Conservation (phyloP, 2,797 vertebrate genomes). For the Meda fulgida region DNA sequence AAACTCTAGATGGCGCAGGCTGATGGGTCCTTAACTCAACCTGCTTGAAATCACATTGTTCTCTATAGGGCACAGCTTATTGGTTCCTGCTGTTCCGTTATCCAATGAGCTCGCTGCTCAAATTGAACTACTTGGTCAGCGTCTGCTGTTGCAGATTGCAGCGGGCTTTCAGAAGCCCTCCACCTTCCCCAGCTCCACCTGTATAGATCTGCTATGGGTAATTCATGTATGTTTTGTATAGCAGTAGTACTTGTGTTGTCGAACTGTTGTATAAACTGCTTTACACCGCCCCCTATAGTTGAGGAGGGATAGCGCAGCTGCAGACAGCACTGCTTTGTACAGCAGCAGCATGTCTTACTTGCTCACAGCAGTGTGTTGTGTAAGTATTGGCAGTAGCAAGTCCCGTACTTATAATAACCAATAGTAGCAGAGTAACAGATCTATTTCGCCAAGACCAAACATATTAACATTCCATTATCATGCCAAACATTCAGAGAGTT, state of each 20-base stretch:
- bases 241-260: not conserved
- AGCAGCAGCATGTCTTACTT: too few species aligned
- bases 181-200: not conserved
- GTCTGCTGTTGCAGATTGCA: not conserved
- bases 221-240: not conserved
- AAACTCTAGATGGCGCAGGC: not conserved
- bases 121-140: not conserved
- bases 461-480: not conserved
- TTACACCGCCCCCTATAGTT: not conserved
- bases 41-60: not conserved
- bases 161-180: not conserved
- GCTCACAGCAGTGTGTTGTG: too few species aligned
- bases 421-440: not conserved
- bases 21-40: not conserved
- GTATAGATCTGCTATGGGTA: not conserved
- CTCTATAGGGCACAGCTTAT: too few species aligned
- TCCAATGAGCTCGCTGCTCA: not conserved
- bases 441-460: not conserved
- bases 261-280: not conserved
- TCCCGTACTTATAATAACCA: not conserved
- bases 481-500: not conserved
- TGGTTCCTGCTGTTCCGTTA: not conserved
- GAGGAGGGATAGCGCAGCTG: too few species aligned
- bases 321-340: not conserved
- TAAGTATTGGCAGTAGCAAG: not conserved